Percentiles rank a stretch among this genome's conserved stretches.
These are phyloP conservation scores for Chelon labrosus DNA, from an alignment of 2,797 vertebrate genomes.

Conservation along the genomic window DNA sequence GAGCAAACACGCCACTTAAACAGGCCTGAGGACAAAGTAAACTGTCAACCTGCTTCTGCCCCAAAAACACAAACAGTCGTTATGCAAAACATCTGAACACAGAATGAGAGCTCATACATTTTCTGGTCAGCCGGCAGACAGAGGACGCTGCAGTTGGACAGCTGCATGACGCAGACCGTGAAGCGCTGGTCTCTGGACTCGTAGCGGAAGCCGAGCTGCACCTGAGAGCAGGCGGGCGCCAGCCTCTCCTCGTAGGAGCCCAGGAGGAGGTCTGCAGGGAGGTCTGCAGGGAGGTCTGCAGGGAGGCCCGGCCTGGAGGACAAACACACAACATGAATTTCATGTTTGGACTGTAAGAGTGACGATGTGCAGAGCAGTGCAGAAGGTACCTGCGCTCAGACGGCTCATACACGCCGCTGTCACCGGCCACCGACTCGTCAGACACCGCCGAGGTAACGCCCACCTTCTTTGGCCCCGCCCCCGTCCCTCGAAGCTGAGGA, in stretches of 20 bases:
- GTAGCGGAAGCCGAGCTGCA: conserved; percentile 93
- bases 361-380: background rate
- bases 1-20: background rate
- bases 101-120: conserved; percentile 83
- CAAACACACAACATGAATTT: background rate
- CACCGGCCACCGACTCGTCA: conserved; percentile 96
- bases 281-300: conserved; percentile 86
- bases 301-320: conserved; percentile 81
- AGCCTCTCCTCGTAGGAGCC: conserved; percentile 83
- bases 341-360: too few relatives aligned
- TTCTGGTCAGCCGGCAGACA: conserved; percentile 87
- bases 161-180: conserved; percentile 89
- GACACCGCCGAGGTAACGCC: conserved; percentile 95
- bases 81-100: too few relatives aligned
- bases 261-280: conserved; percentile 87
- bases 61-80: rapidly evolving
- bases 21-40: conserved; percentile 9
- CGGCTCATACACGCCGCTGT: conserved; percentile 95
- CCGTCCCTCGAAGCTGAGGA: conserved; percentile 69
- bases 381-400: conserved; percentile 88
- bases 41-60: background rate
- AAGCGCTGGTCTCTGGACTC: conserved; percentile 93
- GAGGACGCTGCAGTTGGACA: conserved; percentile 89
- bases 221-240: conserved; percentile 84
- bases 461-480: conserved; percentile 84